Percentiles rank a stretch among this genome's conserved stretches.
phyloP scores from a whole-genome alignment of 2,797 vertebrate genomes.

The Sphenopsis melanotis region DNA sequence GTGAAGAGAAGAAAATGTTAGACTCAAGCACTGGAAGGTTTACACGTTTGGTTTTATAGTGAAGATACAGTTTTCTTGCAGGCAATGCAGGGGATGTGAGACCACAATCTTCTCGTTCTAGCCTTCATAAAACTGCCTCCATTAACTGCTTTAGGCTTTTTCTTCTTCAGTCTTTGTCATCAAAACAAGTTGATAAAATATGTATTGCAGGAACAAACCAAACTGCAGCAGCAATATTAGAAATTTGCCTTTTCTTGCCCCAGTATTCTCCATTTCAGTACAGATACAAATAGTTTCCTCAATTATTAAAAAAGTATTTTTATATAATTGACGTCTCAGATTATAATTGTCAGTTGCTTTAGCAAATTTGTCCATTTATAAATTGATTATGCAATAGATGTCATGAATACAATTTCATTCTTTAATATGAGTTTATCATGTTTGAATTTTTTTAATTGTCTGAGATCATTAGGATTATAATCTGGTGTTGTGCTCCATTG shows the following conservation, averaged over 20 bases:
- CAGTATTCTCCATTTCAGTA: neutral
- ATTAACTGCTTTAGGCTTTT: neutral
- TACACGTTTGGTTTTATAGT: neutral
- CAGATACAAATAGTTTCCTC: neutral
- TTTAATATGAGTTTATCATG: neutral
- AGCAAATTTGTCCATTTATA: neutral
- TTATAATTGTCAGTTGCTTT: neutral
- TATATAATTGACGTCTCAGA: neutral
- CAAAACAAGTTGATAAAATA: neutral
- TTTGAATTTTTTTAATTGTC: neutral
- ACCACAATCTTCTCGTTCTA: neutral
- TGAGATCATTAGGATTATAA: neutral
- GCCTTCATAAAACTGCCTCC: neutral
- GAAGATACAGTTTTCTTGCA: neutral
- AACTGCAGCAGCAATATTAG: neutral
- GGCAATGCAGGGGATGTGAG: neutral
- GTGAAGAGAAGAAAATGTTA: neutral
- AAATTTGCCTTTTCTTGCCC: neutral
- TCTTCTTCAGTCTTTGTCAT: neutral
- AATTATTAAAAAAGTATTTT: neutral
- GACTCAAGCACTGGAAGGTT: neutral
- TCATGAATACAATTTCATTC: neutral
- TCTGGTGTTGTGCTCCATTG: neutral
- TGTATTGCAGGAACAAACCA: neutral
- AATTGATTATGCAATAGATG: neutral